Percentiles rank a stretch among this genome's conserved stretches.
Conservation (phyloP, 2,113 vertebrate genomes). For the Sciurus niger region DNA sequence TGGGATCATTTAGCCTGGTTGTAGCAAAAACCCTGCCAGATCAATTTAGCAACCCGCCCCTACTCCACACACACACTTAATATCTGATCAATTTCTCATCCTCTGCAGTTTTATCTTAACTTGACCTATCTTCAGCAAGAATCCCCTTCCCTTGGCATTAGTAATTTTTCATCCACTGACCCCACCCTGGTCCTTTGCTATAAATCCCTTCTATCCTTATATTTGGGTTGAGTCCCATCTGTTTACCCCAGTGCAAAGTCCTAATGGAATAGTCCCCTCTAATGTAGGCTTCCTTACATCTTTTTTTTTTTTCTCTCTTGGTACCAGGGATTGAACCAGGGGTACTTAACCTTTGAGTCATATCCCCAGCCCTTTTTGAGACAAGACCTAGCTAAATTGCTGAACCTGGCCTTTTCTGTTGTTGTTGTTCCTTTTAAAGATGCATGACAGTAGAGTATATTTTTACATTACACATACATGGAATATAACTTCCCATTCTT, state of each 20-base stretch:
- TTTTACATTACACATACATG: too few relatives aligned
- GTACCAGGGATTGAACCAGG: too few relatives aligned
- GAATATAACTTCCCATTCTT: too few relatives aligned
- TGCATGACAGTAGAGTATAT: too few relatives aligned
- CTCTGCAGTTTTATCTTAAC: not conserved
- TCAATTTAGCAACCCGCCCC: not conserved
- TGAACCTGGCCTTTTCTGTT: too few relatives aligned
- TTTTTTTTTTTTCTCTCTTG: too few relatives aligned
- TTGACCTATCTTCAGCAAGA: not conserved
- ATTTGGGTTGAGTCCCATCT: not conserved
- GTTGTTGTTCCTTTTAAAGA: too few relatives aligned
- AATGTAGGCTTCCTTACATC: not conserved
- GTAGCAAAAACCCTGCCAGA: not conserved
- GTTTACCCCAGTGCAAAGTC: not conserved
- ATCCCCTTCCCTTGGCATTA: not conserved
- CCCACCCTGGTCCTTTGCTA: not conserved
- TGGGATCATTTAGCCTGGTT: not conserved
- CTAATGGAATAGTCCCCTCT: not conserved
- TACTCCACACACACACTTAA: not conserved
- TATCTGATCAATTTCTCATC: not conserved
- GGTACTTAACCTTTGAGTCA: too few relatives aligned
- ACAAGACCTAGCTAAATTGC: too few relatives aligned
- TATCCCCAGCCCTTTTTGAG: too few relatives aligned
- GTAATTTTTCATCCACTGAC: not conserved
- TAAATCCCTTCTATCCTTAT: not conserved